These are phyloP conservation scores for Drosophila cognata DNA, from an alignment of 2,888 invertebrate genomes.

Conservation along the genomic window DNA sequence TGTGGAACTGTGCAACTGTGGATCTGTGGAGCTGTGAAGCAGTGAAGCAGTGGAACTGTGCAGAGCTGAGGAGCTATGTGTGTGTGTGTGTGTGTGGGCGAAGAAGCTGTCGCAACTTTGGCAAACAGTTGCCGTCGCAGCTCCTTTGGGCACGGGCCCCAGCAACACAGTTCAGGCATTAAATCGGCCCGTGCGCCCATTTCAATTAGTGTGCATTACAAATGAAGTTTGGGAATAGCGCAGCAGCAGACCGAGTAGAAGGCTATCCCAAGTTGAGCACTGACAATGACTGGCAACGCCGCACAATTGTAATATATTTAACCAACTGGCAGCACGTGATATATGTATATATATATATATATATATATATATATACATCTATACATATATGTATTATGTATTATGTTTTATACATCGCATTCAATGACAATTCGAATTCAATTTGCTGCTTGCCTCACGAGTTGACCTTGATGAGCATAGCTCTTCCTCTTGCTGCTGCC, in stretches of 20 bases:
- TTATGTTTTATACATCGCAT: neutral
- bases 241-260: slow-evolving; percentile 14
- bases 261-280: slow-evolving; percentile 37
- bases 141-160: slow-evolving; percentile 44
- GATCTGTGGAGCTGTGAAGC: slow-evolving; percentile 8
- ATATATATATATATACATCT: neutral
- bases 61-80: slow-evolving; percentile 1
- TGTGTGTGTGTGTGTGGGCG: slow-evolving; percentile 5
- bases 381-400: neutral
- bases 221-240: slow-evolving; percentile 79
- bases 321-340: slow-evolving; percentile 38
- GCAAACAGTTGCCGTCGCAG: slow-evolving; percentile 20
- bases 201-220: slow-evolving; percentile 80
- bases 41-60: neutral
- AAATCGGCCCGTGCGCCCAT: slow-evolving; percentile 75
- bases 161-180: slow-evolving; percentile 64
- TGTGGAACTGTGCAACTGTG: slow-evolving; percentile 9
- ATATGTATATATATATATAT: neutral
- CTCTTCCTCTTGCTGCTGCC: slow-evolving; percentile 2
- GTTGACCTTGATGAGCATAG: slow-evolving; percentile 38
- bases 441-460: slow-evolving; percentile 43
- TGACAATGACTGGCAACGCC: slow-evolving; percentile 47
- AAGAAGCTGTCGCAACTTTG: slow-evolving; percentile 31
- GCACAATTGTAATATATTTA: slow-evolving; percentile 41
- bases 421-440: slow-evolving; percentile 44